Percentiles rank a stretch among this genome's conserved stretches.
Evolutionary conservation across 2,888 invertebrate species (phyloP).

Genomic region (Acleris sparsana): DNA sequence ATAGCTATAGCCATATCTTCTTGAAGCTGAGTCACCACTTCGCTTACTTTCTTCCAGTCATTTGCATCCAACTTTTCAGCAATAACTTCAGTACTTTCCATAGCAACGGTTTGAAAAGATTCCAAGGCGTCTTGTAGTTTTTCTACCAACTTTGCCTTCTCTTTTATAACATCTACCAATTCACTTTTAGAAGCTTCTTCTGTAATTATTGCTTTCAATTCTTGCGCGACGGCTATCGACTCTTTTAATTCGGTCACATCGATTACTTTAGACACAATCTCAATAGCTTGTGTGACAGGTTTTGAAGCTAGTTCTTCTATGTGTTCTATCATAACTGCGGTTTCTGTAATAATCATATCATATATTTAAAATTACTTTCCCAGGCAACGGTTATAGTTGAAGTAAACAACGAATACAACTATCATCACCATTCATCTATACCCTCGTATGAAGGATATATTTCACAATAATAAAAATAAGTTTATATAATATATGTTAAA

Average conservation of each 20-base stretch:
- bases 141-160: slow-evolving; percentile 45
- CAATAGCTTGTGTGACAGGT: slow-evolving; percentile 43
- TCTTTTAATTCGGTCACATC: slow-evolving; percentile 46
- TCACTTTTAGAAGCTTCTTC: slow-evolving; percentile 25
- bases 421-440: no score
- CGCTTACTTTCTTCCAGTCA: slow-evolving; percentile 48
- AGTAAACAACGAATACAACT: no score
- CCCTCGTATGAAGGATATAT: no score
- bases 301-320: slow-evolving; percentile 37
- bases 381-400: no score
- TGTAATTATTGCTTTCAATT: slow-evolving; percentile 39
- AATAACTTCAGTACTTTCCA: slow-evolving; percentile 48
- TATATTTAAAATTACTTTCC: no score
- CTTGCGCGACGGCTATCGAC: slow-evolving; percentile 42
- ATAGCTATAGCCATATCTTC: slow-evolving; percentile 49
- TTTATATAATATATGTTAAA: no score
- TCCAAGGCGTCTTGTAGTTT: slow-evolving; percentile 48
- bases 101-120: slow-evolving; percentile 46
- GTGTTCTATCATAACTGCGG: no score
- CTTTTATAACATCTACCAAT: slow-evolving; percentile 8
- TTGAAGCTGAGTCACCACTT: slow-evolving; percentile 54
- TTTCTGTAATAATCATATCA: no score
- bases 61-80: slow-evolving; percentile 41
- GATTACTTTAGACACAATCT: slow-evolving; percentile 41
- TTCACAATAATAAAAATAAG: no score